phyloP scores from a whole-genome alignment of 2,113 vertebrate species.

The Psophia crepitans region DNA sequence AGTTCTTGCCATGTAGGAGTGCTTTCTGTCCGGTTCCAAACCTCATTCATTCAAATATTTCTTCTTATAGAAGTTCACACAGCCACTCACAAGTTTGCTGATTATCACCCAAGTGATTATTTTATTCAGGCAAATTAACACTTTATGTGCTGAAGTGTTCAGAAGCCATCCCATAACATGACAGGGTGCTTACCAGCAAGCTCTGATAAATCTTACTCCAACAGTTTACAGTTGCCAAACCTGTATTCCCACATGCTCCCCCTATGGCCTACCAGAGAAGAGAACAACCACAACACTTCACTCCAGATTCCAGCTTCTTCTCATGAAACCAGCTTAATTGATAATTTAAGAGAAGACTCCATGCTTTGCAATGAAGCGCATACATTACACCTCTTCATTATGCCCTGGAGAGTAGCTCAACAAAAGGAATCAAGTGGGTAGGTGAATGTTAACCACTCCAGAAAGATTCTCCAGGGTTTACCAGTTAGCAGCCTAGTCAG shows the following conservation, averaged over 20 bases:
- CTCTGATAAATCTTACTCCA: not conserved
- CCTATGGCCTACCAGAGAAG: not conserved
- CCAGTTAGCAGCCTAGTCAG: not conserved
- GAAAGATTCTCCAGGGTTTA: not conserved
- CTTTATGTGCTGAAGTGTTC: accelerated
- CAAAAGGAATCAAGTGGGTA: not conserved
- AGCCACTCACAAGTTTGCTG: accelerated
- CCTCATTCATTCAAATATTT: not conserved
- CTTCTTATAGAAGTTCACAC: not conserved
- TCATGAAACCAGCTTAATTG: not conserved
- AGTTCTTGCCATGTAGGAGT: not conserved
- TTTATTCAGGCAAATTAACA: not conserved
- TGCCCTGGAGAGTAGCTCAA: not conserved
- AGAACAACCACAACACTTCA: not conserved
- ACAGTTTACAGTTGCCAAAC: not conserved
- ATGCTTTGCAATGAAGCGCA: not conserved
- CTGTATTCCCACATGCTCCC: not conserved
- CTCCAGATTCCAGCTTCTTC: not conserved
- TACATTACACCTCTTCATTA: not conserved
- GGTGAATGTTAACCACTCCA: accelerated
- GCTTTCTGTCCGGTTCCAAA: not conserved
- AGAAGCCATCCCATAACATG: accelerated
- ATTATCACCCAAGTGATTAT: not conserved
- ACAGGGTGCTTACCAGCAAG: not conserved
- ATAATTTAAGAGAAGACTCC: not conserved